Conservation (phyloP, 2,888 invertebrate genomes). For the Amiota mariae region DNA sequence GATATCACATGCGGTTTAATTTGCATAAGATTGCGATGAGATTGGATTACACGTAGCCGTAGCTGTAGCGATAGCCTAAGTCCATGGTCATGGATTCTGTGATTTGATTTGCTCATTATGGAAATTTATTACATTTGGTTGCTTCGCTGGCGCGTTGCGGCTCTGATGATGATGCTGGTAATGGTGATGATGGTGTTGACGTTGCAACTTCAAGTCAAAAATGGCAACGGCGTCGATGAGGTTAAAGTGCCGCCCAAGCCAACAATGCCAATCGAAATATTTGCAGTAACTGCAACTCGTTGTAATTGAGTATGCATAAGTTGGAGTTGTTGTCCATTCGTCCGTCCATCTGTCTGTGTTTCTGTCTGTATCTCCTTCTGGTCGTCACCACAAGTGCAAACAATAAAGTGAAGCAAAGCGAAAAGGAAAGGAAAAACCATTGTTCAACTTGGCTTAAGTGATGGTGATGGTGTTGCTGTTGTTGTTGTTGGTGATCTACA, state of each 20-base stretch:
- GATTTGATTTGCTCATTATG: conserved; percentile 46
- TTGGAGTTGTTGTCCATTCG: conserved; percentile 4
- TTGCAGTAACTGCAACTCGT: conserved; percentile 8
- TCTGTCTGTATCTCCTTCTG: neutral
- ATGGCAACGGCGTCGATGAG: conserved; percentile 22
- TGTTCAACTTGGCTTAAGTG: neutral
- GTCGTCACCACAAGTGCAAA: neutral
- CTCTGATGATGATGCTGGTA: neutral
- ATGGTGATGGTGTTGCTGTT: neutral
- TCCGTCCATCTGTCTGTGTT: neutral
- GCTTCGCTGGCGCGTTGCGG: neutral
- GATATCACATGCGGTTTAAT: conserved; percentile 2
- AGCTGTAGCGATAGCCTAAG: too few relatives aligned
- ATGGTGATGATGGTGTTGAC: conserved; percentile 36
- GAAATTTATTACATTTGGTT: conserved; percentile 50
- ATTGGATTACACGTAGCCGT: too few relatives aligned
- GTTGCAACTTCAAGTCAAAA: conserved; percentile 34
- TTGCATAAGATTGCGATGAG: neutral
- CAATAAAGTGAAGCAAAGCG: conserved; percentile 10
- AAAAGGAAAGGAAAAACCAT: neutral
- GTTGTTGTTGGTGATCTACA: conserved; percentile 41
- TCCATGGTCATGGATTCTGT: neutral
- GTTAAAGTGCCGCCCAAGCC: conserved; percentile 44
- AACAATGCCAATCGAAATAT: conserved; percentile 11
- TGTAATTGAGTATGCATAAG: conserved; percentile 21